Conservation (phyloP, 2,888 invertebrate genomes). For the Dermolepida albohirtum region DNA sequence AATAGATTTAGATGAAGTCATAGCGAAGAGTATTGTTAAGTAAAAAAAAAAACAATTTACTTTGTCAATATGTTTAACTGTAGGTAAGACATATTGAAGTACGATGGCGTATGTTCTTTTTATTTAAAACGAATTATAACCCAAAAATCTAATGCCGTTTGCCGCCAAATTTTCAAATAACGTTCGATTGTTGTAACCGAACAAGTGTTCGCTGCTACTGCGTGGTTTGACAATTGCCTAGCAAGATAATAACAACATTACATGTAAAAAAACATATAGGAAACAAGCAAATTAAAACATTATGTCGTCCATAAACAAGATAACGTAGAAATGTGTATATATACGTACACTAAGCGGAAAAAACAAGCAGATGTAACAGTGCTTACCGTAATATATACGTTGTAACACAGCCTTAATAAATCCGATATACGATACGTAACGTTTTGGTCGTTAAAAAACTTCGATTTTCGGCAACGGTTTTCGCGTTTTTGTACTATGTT, state of each 20-base stretch:
- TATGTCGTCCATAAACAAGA: slow-evolving; percentile 22
- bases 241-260: slow-evolving; percentile 36
- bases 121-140: slow-evolving; percentile 22
- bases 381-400: slow-evolving; percentile 57
- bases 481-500: slow-evolving; percentile 64
- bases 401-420: slow-evolving; percentile 58
- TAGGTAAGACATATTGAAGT: slow-evolving; percentile 20
- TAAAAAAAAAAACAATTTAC: background rate
- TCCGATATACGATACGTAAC: slow-evolving; percentile 57
- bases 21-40: background rate
- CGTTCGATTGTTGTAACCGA: slow-evolving; percentile 39
- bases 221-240: slow-evolving; percentile 40
- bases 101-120: slow-evolving; percentile 26
- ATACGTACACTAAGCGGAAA: slow-evolving; percentile 24
- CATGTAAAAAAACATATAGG: slow-evolving; percentile 17
- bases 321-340: slow-evolving; percentile 28
- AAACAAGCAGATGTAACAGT: slow-evolving; percentile 34
- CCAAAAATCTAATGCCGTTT: slow-evolving; percentile 16
- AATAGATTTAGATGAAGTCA: slow-evolving; percentile 24
- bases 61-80: slow-evolving; percentile 24
- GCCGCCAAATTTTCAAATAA: slow-evolving; percentile 41
- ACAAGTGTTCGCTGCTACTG: slow-evolving; percentile 42
- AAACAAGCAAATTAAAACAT: slow-evolving; percentile 29
- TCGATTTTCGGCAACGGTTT: slow-evolving; percentile 63
- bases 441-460: slow-evolving; percentile 57